phyloP scores from a whole-genome alignment of 2,888 invertebrate species.

The Cheilosia scutellata region DNA sequence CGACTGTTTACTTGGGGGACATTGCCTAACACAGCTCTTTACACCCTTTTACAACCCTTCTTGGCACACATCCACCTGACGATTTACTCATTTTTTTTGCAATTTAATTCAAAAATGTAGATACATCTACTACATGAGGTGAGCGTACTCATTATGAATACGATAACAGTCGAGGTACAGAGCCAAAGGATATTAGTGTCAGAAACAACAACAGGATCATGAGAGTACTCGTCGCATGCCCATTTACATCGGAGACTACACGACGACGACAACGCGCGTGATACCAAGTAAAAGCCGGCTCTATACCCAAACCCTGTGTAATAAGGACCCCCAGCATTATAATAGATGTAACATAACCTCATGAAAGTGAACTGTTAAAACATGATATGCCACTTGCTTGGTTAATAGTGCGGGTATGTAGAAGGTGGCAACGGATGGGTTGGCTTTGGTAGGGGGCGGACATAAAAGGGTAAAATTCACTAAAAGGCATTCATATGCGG shows the following conservation, averaged over 20 bases:
- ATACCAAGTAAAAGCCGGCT: conserved; percentile 15
- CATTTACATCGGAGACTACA: neutral
- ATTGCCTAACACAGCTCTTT: conserved; percentile 2
- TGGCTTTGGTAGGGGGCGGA: neutral
- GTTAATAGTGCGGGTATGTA: neutral
- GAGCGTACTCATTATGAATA: conserved; percentile 47
- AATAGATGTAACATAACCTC: conserved; percentile 54
- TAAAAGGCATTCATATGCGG: conserved; percentile 17
- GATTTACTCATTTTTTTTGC: neutral
- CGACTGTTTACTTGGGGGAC: conserved; percentile 27
- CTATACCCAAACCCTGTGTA: neutral
- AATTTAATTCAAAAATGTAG: conserved; percentile 31
- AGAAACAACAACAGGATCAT: conserved; percentile 39
- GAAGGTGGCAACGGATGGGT: neutral
- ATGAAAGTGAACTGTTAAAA: conserved; percentile 57
- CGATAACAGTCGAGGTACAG: neutral
- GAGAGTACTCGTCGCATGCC: conserved; percentile 31
- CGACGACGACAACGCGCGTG: conserved; percentile 5
- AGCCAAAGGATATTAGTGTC: neutral
- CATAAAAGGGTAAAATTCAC: conserved; percentile 8
- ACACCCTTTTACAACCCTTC: conserved; percentile 20
- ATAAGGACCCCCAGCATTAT: neutral
- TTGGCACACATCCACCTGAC: neutral
- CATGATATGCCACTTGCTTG: conserved; percentile 45
- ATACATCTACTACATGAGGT: neutral